A percentile compares a stretch with the other conserved stretches of the same genome.
phyloP scores from a whole-genome alignment of 1,140 invertebrate genomes.

The Nymphalis io region DNA sequence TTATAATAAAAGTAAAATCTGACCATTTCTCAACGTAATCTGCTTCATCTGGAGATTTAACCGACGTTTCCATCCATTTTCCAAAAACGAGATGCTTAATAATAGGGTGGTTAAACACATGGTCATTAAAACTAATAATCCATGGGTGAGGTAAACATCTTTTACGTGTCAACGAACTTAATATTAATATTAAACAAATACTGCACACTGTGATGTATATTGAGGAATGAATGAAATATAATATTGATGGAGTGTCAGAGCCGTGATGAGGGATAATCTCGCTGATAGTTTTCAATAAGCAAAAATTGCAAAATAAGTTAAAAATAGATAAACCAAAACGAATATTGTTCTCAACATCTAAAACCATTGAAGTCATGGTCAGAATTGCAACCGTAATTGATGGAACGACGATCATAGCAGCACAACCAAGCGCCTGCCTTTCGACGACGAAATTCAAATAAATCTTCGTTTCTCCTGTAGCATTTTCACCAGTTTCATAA shows the following conservation, averaged over 20 bases:
- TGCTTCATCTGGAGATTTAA: neutral
- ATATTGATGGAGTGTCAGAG: constrained; percentile 41
- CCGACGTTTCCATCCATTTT: neutral
- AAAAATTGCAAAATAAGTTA: constrained; percentile 48
- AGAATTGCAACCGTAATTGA: constrained; percentile 41
- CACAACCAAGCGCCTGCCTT: constrained; percentile 43
- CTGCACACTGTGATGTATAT: constrained; percentile 39
- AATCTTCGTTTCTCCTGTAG: constrained; percentile 9
- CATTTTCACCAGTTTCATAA: constrained; percentile 27
- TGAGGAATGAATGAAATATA: constrained; percentile 45
- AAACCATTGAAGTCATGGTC: constrained; percentile 35
- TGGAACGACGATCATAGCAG: constrained; percentile 43
- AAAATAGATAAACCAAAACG: constrained; percentile 41
- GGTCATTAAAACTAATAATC: constrained; percentile 1
- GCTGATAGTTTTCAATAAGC: constrained; percentile 41
- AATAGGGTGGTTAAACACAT: neutral
- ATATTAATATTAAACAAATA: constrained; percentile 40
- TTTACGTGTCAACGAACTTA: constrained; percentile 33
- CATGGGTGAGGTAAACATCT: neutral
- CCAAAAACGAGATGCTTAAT: neutral
- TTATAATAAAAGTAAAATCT: neutral
- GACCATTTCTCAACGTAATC: neutral
- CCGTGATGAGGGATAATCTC: constrained; percentile 42
- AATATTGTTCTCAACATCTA: constrained; percentile 37
- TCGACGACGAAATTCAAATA: constrained; percentile 42